Evolutionary conservation across 1,140 invertebrate species (phyloP), one percentile per base, ranked within the genome.

Genomic region (Muscidifurax raptorellus): DNA sequence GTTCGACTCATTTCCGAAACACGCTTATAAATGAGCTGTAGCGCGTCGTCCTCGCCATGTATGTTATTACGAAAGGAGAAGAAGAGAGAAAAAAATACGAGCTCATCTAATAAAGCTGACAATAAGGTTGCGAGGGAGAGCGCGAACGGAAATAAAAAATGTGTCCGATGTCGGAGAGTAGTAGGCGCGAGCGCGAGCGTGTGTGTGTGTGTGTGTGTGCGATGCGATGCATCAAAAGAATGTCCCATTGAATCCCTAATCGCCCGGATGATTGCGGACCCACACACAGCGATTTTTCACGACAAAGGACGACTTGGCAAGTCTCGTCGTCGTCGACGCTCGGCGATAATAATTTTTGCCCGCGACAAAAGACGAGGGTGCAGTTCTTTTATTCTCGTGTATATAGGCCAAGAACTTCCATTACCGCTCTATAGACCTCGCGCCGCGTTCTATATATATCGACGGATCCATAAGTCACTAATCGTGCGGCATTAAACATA

Each of bases 221-320:
- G 66, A 28, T n/a, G 32, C 71, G 36, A 80, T 80, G 66, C 7
- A 47, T 52, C 32, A 52, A 72, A 52, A 81, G 36, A 72, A 81
- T 30, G 18, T 28, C 64, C 69, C 44, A 81, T 81, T 81, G 40
- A 81, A 64, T 81, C 67, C n/a, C 69, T 81, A 81, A 81, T 81
- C 80, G 67, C 0, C 10, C 80, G 80, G 40, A 81, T 72, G 80
- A 81, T 81, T 81, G 80, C 67, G 64, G 10, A 30, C 7, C 40
- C 80, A 40, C 69, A 59, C 69, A 44, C 32, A 40, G 32, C 27
- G 69, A 72, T 72, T 81, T 80, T 71, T 69, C 36, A 30, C 77
- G 44, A 79, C 77, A 79, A 79, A 28, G 32, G 77, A 52, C 74
- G 77, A 76, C 74, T 76, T 47, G 40, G 32, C 40, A 52, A 76